Evolutionary conservation across 1,140 invertebrate species (phyloP).

Genomic region (Macrocentrus cingulum): DNA sequence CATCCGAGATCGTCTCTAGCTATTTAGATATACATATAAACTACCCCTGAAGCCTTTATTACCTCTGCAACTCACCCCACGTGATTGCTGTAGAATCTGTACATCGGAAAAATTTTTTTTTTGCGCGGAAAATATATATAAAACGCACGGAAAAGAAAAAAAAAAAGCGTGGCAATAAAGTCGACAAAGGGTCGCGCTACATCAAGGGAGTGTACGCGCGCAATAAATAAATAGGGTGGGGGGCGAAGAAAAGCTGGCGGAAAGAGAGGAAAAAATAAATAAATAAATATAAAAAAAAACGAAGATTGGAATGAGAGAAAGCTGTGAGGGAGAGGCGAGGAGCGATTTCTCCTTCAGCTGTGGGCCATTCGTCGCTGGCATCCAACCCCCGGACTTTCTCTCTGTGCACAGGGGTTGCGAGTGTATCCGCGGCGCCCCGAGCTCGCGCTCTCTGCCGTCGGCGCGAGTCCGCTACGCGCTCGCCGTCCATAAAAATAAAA

Average conservation of each 20-base stretch:
- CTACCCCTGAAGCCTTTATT: constrained; percentile 22
- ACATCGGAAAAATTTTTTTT: neutral
- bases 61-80: too few species aligned
- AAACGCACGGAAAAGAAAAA: too few species aligned
- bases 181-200: neutral
- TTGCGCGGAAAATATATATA: too few species aligned
- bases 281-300: constrained; percentile 30
- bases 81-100: too few species aligned
- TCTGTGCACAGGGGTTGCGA: constrained; percentile 21
- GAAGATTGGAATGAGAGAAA: constrained; percentile 16
- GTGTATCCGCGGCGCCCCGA: constrained; percentile 30
- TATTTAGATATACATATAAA: too few species aligned
- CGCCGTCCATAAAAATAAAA: constrained; percentile 60
- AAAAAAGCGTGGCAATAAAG: constrained; percentile 13
- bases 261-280: constrained; percentile 9
- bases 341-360: constrained; percentile 31
- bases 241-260: constrained; percentile 18
- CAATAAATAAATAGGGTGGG: constrained; percentile 47
- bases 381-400: neutral
- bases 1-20: constrained; percentile 26
- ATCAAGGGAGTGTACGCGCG: neutral
- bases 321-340: constrained; percentile 14
- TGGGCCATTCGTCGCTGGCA: constrained; percentile 17
- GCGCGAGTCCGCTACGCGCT: constrained; percentile 33
- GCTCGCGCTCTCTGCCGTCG: constrained; percentile 33